Evolutionary conservation across 2,888 invertebrate species (phyloP).

Genomic region (Dysmachus trigonus): DNA sequence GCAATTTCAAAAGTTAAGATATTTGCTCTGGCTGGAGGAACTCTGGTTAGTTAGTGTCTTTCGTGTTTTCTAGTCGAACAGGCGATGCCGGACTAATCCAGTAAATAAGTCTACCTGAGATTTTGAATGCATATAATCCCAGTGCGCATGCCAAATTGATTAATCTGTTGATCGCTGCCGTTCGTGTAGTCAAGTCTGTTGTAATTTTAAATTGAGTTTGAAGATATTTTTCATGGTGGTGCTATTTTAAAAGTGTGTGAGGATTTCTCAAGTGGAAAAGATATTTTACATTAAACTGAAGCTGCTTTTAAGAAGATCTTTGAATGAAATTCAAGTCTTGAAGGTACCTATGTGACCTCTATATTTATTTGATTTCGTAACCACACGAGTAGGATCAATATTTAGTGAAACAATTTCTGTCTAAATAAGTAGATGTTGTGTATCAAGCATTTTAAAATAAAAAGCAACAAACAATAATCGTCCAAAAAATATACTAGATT

Average conservation of each 20-base stretch:
- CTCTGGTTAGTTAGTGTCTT: not conserved
- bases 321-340: not conserved
- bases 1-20: not conserved
- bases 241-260: not conserved
- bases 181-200: not conserved
- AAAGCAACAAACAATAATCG: no score
- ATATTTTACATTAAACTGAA: not conserved
- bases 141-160: not conserved
- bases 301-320: not conserved
- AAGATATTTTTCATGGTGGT: not conserved
- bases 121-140: not conserved
- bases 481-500: no score
- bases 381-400: not conserved
- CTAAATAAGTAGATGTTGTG: not conserved
- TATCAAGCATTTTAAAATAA: no score
- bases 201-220: not conserved
- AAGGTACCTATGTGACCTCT: not conserved
- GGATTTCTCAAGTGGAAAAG: not conserved
- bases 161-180: not conserved
- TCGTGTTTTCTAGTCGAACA: not conserved
- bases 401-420: not conserved
- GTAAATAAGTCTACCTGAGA: not conserved
- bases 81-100: not conserved
- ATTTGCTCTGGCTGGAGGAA: not conserved
- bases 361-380: not conserved